Percentiles rank a stretch among this genome's conserved stretches.
Evolutionary conservation across 2,113 vertebrate genomes (phyloP).

Genomic region (Chaetodon auriga): DNA sequence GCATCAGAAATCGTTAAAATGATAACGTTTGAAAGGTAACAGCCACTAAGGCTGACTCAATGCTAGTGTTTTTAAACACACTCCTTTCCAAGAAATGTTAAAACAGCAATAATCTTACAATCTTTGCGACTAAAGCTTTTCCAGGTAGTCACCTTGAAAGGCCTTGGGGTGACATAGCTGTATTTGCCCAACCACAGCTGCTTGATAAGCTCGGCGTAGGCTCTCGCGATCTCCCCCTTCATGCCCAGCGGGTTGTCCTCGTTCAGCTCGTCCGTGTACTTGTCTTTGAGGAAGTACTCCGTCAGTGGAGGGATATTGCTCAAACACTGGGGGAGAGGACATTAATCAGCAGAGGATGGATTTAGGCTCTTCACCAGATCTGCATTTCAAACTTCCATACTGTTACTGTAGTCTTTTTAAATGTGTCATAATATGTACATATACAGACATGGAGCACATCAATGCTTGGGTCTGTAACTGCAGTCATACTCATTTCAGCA

Average conservation of each 20-base stretch:
- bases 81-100: background rate
- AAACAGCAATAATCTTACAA: no score
- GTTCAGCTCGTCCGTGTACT: conserved; percentile 96
- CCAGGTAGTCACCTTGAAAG: conserved; percentile 92
- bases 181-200: conserved; percentile 98
- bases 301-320: conserved; percentile 97
- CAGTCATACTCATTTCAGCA: background rate
- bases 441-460: background rate
- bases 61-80: background rate
- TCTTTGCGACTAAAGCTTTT: background rate
- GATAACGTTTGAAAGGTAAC: background rate
- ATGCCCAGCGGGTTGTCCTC: conserved; percentile 99
- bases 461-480: background rate
- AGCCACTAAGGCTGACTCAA: background rate
- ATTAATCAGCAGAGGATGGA: background rate
- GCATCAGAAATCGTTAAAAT: background rate
- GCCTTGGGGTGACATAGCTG: conserved; percentile 96
- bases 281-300: conserved; percentile 97
- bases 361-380: background rate
- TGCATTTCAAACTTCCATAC: background rate
- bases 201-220: conserved; percentile 95
- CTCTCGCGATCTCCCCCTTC: conserved; percentile 97
- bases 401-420: background rate
- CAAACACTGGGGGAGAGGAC: conserved; percentile 89
- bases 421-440: background rate